Percentiles rank a stretch among this genome's conserved stretches.
phyloP scores from a whole-genome alignment of 1,140 invertebrate species.

The Trichonephila clavata region DNA sequence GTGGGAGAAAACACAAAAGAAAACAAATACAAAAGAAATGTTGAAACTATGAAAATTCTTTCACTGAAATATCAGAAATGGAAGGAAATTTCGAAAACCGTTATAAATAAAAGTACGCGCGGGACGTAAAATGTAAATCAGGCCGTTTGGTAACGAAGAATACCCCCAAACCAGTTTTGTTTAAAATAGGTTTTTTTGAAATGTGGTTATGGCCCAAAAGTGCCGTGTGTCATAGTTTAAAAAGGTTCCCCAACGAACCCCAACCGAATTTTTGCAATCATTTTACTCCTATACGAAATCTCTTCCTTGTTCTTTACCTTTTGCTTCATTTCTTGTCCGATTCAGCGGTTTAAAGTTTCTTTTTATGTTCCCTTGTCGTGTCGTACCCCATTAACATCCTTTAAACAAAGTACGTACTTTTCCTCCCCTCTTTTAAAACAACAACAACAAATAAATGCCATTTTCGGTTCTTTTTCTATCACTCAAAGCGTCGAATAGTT shows the following conservation, averaged over 20 bases:
- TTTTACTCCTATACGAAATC: conserved; percentile 19
- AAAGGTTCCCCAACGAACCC: neutral
- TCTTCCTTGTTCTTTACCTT: conserved; percentile 26
- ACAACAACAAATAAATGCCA: neutral
- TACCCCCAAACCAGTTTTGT: neutral
- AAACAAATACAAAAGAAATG: conserved; percentile 15
- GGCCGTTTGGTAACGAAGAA: conserved; percentile 46
- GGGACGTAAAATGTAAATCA: conserved; percentile 53
- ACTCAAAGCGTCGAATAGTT: neutral
- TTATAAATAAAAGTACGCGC: conserved; percentile 30
- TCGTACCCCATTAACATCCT: conserved; percentile 37
- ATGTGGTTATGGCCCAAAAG: conserved; percentile 62
- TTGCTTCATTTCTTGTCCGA: conserved; percentile 43
- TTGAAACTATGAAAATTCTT: conserved; percentile 39
- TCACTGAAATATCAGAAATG: conserved; percentile 31
- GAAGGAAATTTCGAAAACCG: conserved; percentile 28
- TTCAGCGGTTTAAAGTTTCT: conserved; percentile 36
- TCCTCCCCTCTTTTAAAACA: neutral
- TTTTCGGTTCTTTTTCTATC: conserved; percentile 18
- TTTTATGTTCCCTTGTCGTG: conserved; percentile 53
- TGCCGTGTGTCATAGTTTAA: conserved; percentile 38
- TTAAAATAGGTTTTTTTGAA: conserved; percentile 54
- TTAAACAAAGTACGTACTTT: conserved; percentile 25
- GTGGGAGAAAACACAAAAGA: neutral
- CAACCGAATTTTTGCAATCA: conserved; percentile 35